Conservation (phyloP, 2,797 vertebrate species). For the Crenichthys baileyi region DNA sequence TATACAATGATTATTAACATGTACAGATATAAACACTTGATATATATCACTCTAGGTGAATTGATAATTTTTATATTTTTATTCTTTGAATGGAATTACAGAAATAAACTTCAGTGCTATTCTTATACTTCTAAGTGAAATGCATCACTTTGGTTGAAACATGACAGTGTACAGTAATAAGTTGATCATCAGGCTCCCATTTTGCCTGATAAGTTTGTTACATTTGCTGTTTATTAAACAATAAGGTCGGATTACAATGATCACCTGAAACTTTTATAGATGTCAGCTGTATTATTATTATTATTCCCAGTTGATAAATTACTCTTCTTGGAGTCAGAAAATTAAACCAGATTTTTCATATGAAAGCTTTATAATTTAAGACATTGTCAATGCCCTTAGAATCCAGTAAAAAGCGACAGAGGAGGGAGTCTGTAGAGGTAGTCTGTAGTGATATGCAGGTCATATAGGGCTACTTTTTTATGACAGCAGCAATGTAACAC, state of each 20-base stretch:
- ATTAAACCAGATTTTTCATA: conserved; percentile 90
- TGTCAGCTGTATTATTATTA: conserved; percentile 74
- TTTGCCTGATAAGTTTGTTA: conserved; percentile 47
- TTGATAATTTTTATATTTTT: neutral
- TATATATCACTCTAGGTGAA: neutral
- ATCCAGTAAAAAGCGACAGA: conserved; percentile 79
- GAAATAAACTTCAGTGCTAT: neutral
- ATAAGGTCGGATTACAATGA: conserved; percentile 27
- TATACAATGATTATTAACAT: neutral
- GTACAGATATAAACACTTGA: neutral
- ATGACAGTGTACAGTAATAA: conserved; percentile 19
- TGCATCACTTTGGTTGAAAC: conserved; percentile 49
- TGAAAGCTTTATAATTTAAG: conserved; percentile 90
- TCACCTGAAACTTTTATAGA: conserved; percentile 42
- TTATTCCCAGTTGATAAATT: conserved; percentile 85
- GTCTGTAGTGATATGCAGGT: conserved; percentile 82
- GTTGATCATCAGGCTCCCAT: conserved; percentile 25
- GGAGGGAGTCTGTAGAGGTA: conserved; percentile 66
- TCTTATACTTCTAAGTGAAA: neutral
- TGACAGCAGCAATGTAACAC: conserved; percentile 75
- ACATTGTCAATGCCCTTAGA: conserved; percentile 72
- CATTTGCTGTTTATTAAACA: conserved; percentile 45
- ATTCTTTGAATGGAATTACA: neutral
- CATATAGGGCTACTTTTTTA: conserved; percentile 74
- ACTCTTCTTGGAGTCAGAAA: conserved; percentile 87